phyloP scores from a whole-genome alignment of 1,140 invertebrate species.

The Rhizoglyphus robini region DNA sequence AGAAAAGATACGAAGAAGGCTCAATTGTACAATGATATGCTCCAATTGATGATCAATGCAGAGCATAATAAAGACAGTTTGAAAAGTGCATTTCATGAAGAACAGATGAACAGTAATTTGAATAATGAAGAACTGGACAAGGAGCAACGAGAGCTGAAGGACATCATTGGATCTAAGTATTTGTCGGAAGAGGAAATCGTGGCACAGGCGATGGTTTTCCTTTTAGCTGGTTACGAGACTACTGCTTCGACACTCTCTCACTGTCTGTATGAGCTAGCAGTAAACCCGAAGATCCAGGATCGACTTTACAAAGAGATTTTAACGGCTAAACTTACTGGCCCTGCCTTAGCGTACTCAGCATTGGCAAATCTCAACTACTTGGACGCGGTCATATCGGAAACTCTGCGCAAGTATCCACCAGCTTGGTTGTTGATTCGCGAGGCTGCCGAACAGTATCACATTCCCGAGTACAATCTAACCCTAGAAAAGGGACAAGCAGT shows the following conservation, averaged over 20 bases:
- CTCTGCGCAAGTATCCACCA: constrained; percentile 47
- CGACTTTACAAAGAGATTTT: constrained; percentile 9
- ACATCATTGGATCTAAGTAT: background rate
- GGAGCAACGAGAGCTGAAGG: background rate
- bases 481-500: constrained; percentile 40
- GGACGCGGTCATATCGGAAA: constrained; percentile 40
- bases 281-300: background rate
- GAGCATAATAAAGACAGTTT: background rate
- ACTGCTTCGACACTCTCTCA: background rate
- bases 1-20: background rate
- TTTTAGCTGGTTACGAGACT: constrained; percentile 38
- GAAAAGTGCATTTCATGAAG: background rate
- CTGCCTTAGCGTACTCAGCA: background rate
- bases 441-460: constrained; percentile 41
- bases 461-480: constrained; percentile 35
- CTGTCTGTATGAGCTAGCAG: background rate
- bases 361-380: constrained; percentile 19
- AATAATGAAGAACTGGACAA: constrained; percentile 5
- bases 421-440: constrained; percentile 39
- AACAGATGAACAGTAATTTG: background rate
- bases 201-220: constrained; percentile 48
- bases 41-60: constrained; percentile 17
- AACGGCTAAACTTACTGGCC: background rate
- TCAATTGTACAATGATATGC: constrained; percentile 13
- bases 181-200: constrained; percentile 40